phyloP scores from a whole-genome alignment of 1,140 invertebrate genomes.

The Hirudo medicinalis region DNA sequence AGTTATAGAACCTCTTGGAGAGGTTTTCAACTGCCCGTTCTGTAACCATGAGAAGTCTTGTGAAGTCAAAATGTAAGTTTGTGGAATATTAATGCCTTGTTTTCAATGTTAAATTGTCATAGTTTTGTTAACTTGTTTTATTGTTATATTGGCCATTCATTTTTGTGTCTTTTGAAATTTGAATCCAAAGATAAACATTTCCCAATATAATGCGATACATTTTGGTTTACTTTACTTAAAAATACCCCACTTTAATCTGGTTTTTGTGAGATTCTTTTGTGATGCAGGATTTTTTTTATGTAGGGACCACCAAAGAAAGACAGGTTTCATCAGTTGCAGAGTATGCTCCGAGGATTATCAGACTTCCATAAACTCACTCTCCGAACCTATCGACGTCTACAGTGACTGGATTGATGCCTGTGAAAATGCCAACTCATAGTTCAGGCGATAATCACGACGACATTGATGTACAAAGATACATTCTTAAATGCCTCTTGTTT shows the following conservation, averaged over 20 bases:
- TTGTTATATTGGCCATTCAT: background rate
- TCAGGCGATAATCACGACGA: no score
- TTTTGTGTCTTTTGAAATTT: no score
- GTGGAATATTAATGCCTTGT: background rate
- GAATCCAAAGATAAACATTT: no score
- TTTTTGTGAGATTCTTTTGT: no score
- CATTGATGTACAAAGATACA: no score
- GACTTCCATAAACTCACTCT: conserved; percentile 83
- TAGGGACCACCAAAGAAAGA: conserved; percentile 83
- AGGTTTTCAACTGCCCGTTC: conserved; percentile 96
- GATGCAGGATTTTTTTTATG: background rate
- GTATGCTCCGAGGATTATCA: conserved; percentile 94
- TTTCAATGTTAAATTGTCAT: conserved; percentile 19
- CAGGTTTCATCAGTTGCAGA: conserved; percentile 76
- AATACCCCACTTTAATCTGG: no score
- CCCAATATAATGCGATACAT: no score
- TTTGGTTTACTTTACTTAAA: no score
- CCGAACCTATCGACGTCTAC: conserved; percentile 94
- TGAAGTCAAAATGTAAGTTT: conserved; percentile 93
- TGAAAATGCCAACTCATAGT: conserved; percentile 65
- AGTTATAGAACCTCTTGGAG: conserved; percentile 80
- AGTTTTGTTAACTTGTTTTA: conserved; percentile 21
- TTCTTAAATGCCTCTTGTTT: no score
- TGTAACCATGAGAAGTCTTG: conserved; percentile 99
- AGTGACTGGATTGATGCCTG: conserved; percentile 99